phyloP scores from a whole-genome alignment of 2,797 vertebrate genomes.

The Coracias cyanogaster region DNA sequence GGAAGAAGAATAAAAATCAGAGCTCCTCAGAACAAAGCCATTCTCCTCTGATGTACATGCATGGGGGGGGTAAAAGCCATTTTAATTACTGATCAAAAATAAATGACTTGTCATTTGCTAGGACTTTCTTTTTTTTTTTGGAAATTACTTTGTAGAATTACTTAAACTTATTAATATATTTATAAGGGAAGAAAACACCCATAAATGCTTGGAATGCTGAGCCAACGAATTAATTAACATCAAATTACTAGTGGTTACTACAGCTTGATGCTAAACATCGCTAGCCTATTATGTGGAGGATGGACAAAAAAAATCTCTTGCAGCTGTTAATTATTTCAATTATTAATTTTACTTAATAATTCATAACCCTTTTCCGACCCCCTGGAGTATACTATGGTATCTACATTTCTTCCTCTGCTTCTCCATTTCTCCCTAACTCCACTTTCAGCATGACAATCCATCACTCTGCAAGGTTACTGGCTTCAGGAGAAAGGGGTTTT shows the following conservation, averaged over 20 bases:
- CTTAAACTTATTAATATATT: conserved; percentile 69
- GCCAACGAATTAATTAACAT: conserved; percentile 72
- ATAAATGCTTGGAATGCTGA: conserved; percentile 51
- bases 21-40: conserved; percentile 7
- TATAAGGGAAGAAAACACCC: conserved; percentile 63
- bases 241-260: conserved; percentile 66
- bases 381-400: conserved; percentile 55
- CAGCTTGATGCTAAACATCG: conserved; percentile 46
- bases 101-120: conserved; percentile 43
- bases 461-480: conserved; percentile 53
- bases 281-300: conserved; percentile 41
- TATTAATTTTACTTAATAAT: conserved; percentile 77
- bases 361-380: conserved; percentile 51
- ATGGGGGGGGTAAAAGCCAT: background rate
- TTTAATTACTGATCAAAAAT: conserved; percentile 67
- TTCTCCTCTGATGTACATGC: background rate
- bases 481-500: background rate
- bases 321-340: conserved; percentile 77
- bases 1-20: conserved; percentile 17
- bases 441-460: conserved; percentile 15
- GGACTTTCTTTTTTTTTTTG: background rate
- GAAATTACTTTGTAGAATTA: conserved; percentile 58
- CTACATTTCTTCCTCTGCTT: conserved; percentile 26
- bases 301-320: conserved; percentile 60
- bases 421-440: conserved; percentile 7